Conservation (phyloP, 2,888 invertebrate species). For the Dasysyrphus tricinctus region DNA sequence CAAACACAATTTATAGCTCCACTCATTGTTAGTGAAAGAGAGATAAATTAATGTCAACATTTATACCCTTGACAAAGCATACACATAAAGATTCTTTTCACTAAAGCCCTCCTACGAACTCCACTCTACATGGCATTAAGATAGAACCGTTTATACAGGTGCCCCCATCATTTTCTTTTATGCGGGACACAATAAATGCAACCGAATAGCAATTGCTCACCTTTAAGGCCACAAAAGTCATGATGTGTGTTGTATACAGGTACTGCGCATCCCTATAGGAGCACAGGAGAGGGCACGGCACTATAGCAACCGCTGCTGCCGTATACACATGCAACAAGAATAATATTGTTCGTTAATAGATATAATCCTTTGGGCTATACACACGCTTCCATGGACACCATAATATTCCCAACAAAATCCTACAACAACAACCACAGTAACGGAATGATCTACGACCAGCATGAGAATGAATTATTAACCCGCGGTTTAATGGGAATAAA, state of each 20-base stretch:
- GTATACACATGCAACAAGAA: slow-evolving; percentile 27
- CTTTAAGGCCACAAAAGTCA: slow-evolving; percentile 35
- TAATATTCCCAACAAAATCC: not conserved
- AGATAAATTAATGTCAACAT: slow-evolving; percentile 68
- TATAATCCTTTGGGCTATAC: slow-evolving; percentile 54
- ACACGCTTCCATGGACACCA: slow-evolving; percentile 20
- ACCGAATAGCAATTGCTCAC: slow-evolving; percentile 39
- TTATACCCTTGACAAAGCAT: slow-evolving; percentile 14
- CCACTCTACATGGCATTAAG: not conserved
- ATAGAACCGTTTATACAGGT: slow-evolving; percentile 24
- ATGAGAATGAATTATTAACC: slow-evolving; percentile 71
- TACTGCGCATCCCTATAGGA: not conserved
- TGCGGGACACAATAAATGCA: slow-evolving; percentile 47
- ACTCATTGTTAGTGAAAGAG: slow-evolving; percentile 36
- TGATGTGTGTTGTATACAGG: not conserved
- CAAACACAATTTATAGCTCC: slow-evolving; percentile 33
- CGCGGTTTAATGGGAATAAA: slow-evolving; percentile 70
- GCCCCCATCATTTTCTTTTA: slow-evolving; percentile 11
- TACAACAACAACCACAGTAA: slow-evolving; percentile 15
- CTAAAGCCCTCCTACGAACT: slow-evolving; percentile 16
- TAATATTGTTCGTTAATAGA: slow-evolving; percentile 56
- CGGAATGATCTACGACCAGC: slow-evolving; percentile 70
- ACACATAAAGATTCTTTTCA: not conserved
- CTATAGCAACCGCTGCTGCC: not conserved
- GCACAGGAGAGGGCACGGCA: not conserved